Evolutionary conservation across 30 jellyfish, hydroid and myxozoan genomes (phyloP).

Genomic region (Morbakka virulenta): DNA sequence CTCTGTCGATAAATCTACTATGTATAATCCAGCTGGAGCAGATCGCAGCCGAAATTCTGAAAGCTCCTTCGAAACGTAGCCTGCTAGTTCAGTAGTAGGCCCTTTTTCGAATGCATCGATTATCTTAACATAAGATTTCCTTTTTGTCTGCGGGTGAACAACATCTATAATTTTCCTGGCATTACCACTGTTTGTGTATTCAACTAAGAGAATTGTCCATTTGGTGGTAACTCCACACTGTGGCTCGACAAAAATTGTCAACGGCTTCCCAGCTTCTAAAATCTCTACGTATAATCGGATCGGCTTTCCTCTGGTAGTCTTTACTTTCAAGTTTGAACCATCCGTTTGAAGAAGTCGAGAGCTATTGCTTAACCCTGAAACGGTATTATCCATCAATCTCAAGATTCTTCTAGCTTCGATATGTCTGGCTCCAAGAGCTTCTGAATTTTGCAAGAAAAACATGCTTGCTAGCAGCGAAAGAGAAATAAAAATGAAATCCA

Average conservation of each 20-base stretch:
- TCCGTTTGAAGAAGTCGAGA: neutral
- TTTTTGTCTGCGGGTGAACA: neutral
- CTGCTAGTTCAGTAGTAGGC: conserved; percentile 36
- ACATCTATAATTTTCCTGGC: conserved; percentile 38
- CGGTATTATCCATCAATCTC: neutral
- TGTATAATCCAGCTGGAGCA: conserved; percentile 53
- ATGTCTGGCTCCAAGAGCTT: neutral
- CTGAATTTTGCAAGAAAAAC: neutral
- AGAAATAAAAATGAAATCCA: neutral
- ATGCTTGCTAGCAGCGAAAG: neutral
- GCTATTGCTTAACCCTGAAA: neutral
- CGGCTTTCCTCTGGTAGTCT: neutral
- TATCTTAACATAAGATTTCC: conserved; percentile 28
- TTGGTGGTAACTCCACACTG: conserved; percentile 19
- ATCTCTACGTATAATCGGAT: conserved; percentile 4
- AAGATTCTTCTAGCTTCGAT: neutral
- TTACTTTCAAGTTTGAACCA: neutral
- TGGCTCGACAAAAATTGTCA: conserved; percentile 30
- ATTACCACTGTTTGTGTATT: neutral
- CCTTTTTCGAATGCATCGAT: conserved; percentile 17
- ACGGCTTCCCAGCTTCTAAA: neutral
- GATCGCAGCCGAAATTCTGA: conserved; percentile 16
- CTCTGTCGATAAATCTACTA: conserved; percentile 21
- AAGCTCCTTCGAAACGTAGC: conserved; percentile 32
- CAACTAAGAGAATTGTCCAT: conserved; percentile 46